phyloP scores from a whole-genome alignment of 1,140 invertebrate genomes.

The Hypothenemus hampei region DNA sequence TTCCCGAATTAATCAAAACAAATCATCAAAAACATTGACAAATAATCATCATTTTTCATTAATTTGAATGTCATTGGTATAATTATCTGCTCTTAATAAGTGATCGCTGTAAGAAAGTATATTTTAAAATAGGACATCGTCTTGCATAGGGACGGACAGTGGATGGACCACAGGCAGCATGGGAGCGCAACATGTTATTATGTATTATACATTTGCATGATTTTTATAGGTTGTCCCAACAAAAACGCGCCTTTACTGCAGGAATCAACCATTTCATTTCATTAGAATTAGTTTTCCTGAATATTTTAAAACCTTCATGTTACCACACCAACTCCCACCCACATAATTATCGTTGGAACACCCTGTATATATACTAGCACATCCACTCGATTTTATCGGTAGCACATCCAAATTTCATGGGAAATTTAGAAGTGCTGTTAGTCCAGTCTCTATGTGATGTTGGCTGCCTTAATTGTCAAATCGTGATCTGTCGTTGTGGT shows the following conservation, averaged over 20 bases:
- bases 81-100: constrained; percentile 25
- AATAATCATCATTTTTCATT: no score
- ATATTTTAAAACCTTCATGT: no score
- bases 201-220: constrained; percentile 22
- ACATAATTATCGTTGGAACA: constrained; percentile 24
- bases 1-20: no score
- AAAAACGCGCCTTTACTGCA: no score
- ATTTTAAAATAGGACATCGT: constrained; percentile 29
- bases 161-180: constrained; percentile 39
- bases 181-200: constrained; percentile 35
- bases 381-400: constrained; percentile 10
- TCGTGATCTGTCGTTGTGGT: no score
- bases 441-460: neutral
- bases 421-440: constrained; percentile 15
- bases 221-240: constrained; percentile 18
- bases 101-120: constrained; percentile 28
- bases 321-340: no score
- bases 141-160: constrained; percentile 36
- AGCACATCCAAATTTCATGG: constrained; percentile 17
- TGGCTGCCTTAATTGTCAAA: constrained; percentile 3
- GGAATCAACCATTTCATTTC: no score
- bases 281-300: no score
- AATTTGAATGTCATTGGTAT: constrained; percentile 14
- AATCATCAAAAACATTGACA: no score
- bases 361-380: constrained; percentile 24